A percentile compares a stretch with the other conserved stretches of the same genome.
Conservation (phyloP, 2,888 invertebrate species). For the Lottia scabra region DNA sequence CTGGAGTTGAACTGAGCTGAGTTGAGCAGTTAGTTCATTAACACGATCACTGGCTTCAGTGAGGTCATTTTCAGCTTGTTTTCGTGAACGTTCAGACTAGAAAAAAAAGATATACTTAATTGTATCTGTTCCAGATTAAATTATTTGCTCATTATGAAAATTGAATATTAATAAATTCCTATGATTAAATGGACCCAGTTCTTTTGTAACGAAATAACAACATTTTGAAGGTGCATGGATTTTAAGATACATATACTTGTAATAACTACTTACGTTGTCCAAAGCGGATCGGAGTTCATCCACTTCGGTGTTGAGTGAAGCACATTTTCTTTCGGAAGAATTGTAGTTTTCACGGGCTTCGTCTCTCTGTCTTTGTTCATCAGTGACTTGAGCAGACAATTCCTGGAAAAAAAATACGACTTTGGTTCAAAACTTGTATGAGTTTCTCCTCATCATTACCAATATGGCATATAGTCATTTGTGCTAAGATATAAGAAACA, state of each 20-base stretch:
- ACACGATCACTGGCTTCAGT: background rate
- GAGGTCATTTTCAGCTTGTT: background rate
- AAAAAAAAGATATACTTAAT: too few species aligned
- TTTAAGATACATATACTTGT: too few species aligned
- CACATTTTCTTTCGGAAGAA: slow-evolving; percentile 88
- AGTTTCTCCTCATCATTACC: too few species aligned
- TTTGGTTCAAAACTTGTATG: too few species aligned
- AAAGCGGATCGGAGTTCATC: slow-evolving; percentile 94
- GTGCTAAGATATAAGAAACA: too few species aligned
- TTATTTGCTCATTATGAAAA: too few species aligned
- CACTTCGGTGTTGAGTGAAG: slow-evolving; percentile 85
- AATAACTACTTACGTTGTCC: slow-evolving; percentile 33
- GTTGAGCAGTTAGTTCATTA: slow-evolving; percentile 91
- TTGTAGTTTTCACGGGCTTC: slow-evolving; percentile 97
- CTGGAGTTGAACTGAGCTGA: slow-evolving; percentile 91
- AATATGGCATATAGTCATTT: too few species aligned
- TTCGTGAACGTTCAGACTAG: background rate
- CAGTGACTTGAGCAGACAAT: slow-evolving; percentile 93
- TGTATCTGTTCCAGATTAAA: too few species aligned
- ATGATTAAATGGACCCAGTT: too few species aligned
- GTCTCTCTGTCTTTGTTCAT: slow-evolving; percentile 96
- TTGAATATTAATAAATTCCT: too few species aligned
- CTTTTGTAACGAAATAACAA: too few species aligned
- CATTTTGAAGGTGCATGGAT: too few species aligned
- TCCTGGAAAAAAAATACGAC: slow-evolving; percentile 65